Base-by-base conservation (phyloP, 92 coral and sea anemone genomes). In the Umimayanthus chanpuru region DNA sequence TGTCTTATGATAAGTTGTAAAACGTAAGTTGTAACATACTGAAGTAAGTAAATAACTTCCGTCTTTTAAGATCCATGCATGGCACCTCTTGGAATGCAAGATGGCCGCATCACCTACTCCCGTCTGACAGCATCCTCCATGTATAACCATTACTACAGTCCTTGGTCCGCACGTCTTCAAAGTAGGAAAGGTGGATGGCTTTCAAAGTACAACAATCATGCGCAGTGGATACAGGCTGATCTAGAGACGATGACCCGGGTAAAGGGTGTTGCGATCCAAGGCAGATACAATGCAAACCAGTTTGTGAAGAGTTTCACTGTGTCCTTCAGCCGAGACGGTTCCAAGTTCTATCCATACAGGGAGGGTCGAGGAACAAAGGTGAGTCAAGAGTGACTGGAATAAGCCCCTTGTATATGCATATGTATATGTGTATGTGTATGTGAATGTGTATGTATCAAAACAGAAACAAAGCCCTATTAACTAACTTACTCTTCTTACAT, bases 121-220 rank as follows among this genome's bases (percentile, higher is more conserved):
- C 91, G 91, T 77, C 81, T 92, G 49, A 79, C 89, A 3, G 93
- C 94, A 6, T 81, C 89, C 6, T 87, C 92, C 50, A 86, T 91
- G 91, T 89, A 81, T 76, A 89, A 80, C 88, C 82, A 81, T 41
- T 83, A 81, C 76, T 93, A 86, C 83, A 90, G 92, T 65, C 94
- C 94, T 23, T 92, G 94, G 94, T 76, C 91, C 58, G 92, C 94
- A 36, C 91, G 92, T 26, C 91, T 92, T 16, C 93, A 92, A 76
- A 93, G 84, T 30, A 87, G 87, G 2, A 64, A 88, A 66, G 96
- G 92, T 72, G 94, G 91, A 30, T 93, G 96, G 96, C 25, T 92
- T 26, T 68, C 94, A 47, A 74, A 73, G 61, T 25, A 50, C 72
- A 77, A 71, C 12, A 92, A 92, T 41, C 82, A 74, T 29, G 78